Evolutionary conservation across 2,888 invertebrate species (phyloP), one percentile per base, ranked within the genome.

Genomic region (Polietes domitor): DNA sequence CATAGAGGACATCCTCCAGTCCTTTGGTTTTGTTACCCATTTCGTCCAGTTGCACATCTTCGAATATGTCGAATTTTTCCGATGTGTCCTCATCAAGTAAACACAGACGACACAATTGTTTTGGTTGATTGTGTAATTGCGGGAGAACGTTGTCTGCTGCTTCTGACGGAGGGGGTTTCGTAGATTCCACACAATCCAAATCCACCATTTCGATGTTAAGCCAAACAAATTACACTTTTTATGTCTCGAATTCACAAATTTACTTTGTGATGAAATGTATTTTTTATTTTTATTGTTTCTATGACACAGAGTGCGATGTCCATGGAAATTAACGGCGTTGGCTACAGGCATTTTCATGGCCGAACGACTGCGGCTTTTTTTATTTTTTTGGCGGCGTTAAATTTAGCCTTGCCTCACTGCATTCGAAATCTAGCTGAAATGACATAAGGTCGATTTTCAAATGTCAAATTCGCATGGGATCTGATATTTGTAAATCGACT

Each of bases 61-160:
- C 94, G 90, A 94, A 95, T 88, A 95, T 94, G 75, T 95, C 94
- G 85, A 94, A 92, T 86, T 94, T 93, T 76, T 94, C 93, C 88
- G 43, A 17, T 0, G 21, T 61, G 79, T 94, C 93, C 88, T 94
- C 94, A 89, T 94, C 94, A 87, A 93, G 93, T 88, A 95, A 92
- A 90, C 96, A 96, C 85, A 96, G 92, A 41, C 96, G 94, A 92
- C 96, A 96, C 9, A 88, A 74, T 78, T 85, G 86, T 19, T 26
- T 72, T 43, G 12, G 10, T 4, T 37, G 28, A 17, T 77, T 75
- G 70, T 63, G 32, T 63, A 80, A 50, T 12, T 63, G 32, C 0
- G n/a, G 19, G 3, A 9, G 12, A 28, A 6, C n/a, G 5, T 50
- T 72, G n/a, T 61, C 63, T 65, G 1, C 19, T 0, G 7, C 17